Conservation (phyloP, 2,797 vertebrate genomes). For the Takifugu rubripes region DNA sequence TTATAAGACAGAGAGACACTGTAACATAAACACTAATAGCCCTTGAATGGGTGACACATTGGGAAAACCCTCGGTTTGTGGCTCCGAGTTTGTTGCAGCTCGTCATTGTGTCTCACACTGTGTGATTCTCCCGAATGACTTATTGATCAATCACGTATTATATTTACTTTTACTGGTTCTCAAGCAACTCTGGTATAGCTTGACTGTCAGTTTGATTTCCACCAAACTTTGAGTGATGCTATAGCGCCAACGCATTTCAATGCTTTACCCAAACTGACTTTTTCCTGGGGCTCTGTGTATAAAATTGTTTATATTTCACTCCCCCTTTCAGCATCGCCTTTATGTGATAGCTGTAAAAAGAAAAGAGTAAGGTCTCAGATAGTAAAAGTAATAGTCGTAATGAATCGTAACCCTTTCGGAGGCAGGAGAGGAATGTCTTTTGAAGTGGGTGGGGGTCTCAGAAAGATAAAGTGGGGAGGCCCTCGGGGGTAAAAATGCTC, state of each 20-base stretch:
- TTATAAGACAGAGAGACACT: conserved; percentile 69
- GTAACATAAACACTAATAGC: conserved; percentile 68
- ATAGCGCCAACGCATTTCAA: conserved; percentile 43
- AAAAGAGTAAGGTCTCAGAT: conserved; percentile 31
- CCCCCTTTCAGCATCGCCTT: conserved; percentile 7
- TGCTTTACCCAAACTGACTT: conserved; percentile 24
- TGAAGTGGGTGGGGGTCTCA: conserved; percentile 26
- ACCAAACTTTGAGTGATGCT: conserved; percentile 16
- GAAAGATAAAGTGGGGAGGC: conserved; percentile 29
- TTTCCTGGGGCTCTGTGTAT: conserved; percentile 13
- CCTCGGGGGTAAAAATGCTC: conserved; percentile 44
- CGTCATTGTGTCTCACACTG: conserved; percentile 11
- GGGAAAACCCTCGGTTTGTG: conserved; percentile 65
- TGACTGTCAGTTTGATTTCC: conserved; percentile 33
- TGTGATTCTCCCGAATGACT: conserved; percentile 16
- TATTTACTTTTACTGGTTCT: conserved; percentile 26
- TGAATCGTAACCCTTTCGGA: conserved; percentile 40
- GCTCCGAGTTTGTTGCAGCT: conserved; percentile 38
- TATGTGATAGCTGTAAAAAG: conserved; percentile 24
- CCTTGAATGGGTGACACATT: conserved; percentile 64
- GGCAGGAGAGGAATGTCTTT: conserved; percentile 61
- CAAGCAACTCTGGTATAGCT: conserved; percentile 25
- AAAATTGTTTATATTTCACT: conserved; percentile 39
- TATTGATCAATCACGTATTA: conserved; percentile 36
- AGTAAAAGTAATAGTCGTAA: conserved; percentile 36